Base-by-base conservation (phyloP, 1,140 invertebrate species). In the Cecropterus lyciades region DNA sequence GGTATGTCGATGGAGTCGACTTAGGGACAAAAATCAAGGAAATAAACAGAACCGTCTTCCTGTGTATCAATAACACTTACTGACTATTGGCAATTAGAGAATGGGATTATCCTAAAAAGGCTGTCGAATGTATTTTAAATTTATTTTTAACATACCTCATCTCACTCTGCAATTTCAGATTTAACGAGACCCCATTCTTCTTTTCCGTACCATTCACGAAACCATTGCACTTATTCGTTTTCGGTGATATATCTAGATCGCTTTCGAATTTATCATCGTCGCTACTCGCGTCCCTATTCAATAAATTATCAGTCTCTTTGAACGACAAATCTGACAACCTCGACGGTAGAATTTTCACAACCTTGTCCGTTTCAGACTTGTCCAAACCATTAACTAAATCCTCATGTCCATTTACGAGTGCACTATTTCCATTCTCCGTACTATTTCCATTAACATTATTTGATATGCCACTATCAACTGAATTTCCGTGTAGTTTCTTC, bases 381-480 rank as follows among this genome's bases (percentile, higher is more conserved):
- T 72, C 69, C 37, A 63, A 42, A 7, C 67, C 56, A 33, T 80
- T 77, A 5, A 60, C 40, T 33, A 67, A 46, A 7, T 85, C 79
- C 6, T 46, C 45, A 52, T 76, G 72, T 14, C 76, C 77, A 17
- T 82, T 87, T 49, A 49, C 62, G 63, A 37, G 55, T 67, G 70
- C n/a, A n/a, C n/a, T n/a, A n/a, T n/a, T 71, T 33, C 55, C 57
- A 55, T 63, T 67, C 1, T 65, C 82, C 0, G 65, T 65, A 0
- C 63, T 43, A 62, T 75, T 68, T 10, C 81, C 80, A 48, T 89
- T 87, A 4, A 86, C 72, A 51, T 89, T 91, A 64, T 77, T 85
- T 0, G 86, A 90, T 66, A 90, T 88, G 11, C 89, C 89, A 52
- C 89, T 92, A 63, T 92, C 89, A 0, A 92, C 84, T 1, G 87